phyloP scores from a whole-genome alignment of 1,140 invertebrate species.

The Lysiphlebus fabarum region DNA sequence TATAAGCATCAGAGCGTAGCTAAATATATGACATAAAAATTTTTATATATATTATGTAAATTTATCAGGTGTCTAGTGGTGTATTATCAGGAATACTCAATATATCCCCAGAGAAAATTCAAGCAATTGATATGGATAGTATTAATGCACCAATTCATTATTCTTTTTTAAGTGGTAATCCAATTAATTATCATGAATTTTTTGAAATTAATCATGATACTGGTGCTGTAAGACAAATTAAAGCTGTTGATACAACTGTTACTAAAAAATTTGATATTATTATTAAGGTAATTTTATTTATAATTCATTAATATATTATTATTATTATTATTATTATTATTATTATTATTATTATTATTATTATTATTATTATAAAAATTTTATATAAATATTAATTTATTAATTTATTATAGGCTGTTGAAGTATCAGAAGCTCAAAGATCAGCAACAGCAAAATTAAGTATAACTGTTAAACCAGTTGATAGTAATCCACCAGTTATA shows the following conservation, averaged over 20 bases:
- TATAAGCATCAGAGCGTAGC: constrained; percentile 9
- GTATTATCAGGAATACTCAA: constrained; percentile 76
- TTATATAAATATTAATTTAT: too few relatives aligned
- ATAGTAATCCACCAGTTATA: constrained; percentile 79
- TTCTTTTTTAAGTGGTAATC: constrained; percentile 75
- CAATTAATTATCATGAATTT: constrained; percentile 71
- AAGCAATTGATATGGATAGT: constrained; percentile 84
- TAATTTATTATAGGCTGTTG: constrained; percentile 70
- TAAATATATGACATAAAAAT: constrained; percentile 7
- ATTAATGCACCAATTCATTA: constrained; percentile 77
- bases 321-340: too few relatives aligned
- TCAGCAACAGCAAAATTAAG: constrained; percentile 79
- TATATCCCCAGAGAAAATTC: constrained; percentile 82
- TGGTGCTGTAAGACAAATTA: constrained; percentile 76
- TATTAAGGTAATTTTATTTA: constrained; percentile 60
- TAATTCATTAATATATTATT: too few relatives aligned
- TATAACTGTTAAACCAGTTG: constrained; percentile 78
- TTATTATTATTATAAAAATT: background rate
- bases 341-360: background rate
- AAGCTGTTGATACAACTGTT: constrained; percentile 73
- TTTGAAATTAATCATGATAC: constrained; percentile 80
- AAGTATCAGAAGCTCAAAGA: constrained; percentile 70
- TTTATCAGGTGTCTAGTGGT: constrained; percentile 70
- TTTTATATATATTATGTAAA: constrained; percentile 8
- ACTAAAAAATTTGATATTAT: constrained; percentile 71